Base-by-base conservation (phyloP, 2,113 vertebrate species). In the Anoplopoma fimbria region DNA sequence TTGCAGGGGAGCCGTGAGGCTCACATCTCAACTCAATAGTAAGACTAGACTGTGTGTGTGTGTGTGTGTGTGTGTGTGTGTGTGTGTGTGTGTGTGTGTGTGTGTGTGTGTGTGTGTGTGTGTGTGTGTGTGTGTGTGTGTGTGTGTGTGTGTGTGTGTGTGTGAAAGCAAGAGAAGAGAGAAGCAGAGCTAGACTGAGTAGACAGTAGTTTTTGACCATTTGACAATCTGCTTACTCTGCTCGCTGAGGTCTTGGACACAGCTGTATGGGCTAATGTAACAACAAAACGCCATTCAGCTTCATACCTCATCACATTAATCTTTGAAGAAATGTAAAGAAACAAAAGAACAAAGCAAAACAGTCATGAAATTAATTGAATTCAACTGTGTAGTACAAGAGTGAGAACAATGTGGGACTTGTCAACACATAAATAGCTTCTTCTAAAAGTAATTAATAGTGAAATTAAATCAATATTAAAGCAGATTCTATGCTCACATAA, bases 11-110 rank as follows among this genome's bases (percentile, higher is more conserved):
- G 79, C 79, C 33, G 5, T 71, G 62, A 69, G 84, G 55, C 87
- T 89, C 83, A 83, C 76, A 83, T 87, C 89, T 77, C 81, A 81
- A 86, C 85, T 89, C 87, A 87, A 84, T 86, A 88, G 68, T 57
- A 58, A 65, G 71, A 79, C 81, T 91, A 83, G 76, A 83, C 55
- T 82, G 31, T 81, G 69, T 47, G 63, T 64, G 58, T 53, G 47
- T 69, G 27, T 71, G 53, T 68, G 69, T 72, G 64, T 79, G 53
- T 79, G 75, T 47, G 67, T 29, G 60, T 13, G 62, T 61, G 77
- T 69, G 53, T 68, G 57, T 74, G 69, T 29, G 67, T 25, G 75
- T 27, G 45, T 49, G 77, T 73, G 60, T 74, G 75, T 27, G 60
- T 71, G 78, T 64, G 65, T 65, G 47, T 47, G 74, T 71, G 74